Evolutionary conservation across 2,113 vertebrate genomes (phyloP).

Genomic region (Gasterosteus aculeatus): DNA sequence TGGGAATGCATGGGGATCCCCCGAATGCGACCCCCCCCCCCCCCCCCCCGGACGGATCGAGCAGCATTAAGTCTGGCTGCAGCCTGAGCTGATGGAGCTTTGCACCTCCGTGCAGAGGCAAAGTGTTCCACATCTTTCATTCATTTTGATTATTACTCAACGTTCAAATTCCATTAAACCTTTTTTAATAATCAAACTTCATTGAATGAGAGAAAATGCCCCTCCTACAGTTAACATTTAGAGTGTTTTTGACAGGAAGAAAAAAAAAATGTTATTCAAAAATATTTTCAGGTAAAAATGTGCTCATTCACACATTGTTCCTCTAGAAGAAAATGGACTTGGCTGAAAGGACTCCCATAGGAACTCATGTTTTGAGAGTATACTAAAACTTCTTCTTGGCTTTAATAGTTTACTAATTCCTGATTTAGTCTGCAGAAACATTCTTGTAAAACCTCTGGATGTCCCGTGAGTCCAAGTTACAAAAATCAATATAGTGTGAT

Average conservation of each 20-base stretch:
- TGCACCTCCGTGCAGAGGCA: background rate
- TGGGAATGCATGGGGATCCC: no score
- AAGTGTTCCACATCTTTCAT: background rate
- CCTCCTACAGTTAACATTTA: background rate
- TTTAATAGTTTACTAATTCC: background rate
- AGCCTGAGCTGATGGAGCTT: background rate
- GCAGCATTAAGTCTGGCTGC: background rate
- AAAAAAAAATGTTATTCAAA: no score
- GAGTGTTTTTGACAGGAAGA: background rate
- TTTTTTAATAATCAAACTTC: background rate
- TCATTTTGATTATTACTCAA: background rate
- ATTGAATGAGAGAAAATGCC: background rate
- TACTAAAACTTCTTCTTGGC: no score
- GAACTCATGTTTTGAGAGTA: background rate
- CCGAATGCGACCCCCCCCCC: no score
- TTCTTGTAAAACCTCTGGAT: no score
- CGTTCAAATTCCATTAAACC: background rate
- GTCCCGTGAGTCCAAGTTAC: no score
- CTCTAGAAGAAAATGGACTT: background rate
- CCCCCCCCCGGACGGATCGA: background rate
- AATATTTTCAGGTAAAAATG: background rate
- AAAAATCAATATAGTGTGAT: background rate
- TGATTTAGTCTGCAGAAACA: no score
- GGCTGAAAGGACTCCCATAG: background rate
- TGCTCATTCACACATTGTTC: background rate